A percentile compares a stretch with the other conserved stretches of the same genome.
These are phyloP conservation scores for Pachyramphus minor DNA, from an alignment of 2,113 vertebrate genomes.

Conservation along the genomic window DNA sequence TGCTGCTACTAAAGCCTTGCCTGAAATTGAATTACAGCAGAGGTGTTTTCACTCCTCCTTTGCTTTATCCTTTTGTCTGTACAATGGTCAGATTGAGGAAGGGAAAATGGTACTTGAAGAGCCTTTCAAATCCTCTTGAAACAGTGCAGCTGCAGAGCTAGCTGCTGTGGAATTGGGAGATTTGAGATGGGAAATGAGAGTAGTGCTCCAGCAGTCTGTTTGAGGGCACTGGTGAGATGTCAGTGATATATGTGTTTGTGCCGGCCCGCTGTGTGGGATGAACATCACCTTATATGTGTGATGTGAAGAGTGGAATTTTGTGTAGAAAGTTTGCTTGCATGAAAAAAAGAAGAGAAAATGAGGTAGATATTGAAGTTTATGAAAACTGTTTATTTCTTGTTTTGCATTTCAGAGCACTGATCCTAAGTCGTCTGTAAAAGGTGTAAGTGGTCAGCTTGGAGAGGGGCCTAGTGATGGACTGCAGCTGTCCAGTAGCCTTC, in stretches of 20 bases:
- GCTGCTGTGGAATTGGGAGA: neutral
- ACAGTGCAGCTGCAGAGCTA: neutral
- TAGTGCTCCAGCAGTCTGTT: neutral
- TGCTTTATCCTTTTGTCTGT: neutral
- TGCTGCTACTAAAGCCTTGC: neutral
- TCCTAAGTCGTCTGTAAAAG: slow-evolving; percentile 84
- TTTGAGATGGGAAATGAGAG: neutral
- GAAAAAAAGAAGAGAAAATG: neutral
- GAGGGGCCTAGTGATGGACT: slow-evolving; percentile 86
- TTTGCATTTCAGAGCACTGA: slow-evolving; percentile 75
- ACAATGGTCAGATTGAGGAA: neutral
- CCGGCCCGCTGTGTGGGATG: neutral
- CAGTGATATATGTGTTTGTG: neutral
- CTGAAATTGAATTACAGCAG: neutral
- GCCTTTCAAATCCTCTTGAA: neutral
- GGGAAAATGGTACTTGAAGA: neutral
- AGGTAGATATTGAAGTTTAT: neutral
- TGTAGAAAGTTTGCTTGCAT: neutral
- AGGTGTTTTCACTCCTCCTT: neutral
- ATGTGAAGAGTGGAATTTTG: neutral
- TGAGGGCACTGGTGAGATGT: neutral
- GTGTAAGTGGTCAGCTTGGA: slow-evolving; percentile 83
- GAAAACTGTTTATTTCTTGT: neutral
- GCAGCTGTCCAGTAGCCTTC: slow-evolving; percentile 91
- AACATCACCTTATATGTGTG: neutral